A percentile compares a stretch with the other conserved stretches of the same genome.
phyloP scores from a whole-genome alignment of 2,113 vertebrate genomes.

The Oreotrochilus melanogaster region DNA sequence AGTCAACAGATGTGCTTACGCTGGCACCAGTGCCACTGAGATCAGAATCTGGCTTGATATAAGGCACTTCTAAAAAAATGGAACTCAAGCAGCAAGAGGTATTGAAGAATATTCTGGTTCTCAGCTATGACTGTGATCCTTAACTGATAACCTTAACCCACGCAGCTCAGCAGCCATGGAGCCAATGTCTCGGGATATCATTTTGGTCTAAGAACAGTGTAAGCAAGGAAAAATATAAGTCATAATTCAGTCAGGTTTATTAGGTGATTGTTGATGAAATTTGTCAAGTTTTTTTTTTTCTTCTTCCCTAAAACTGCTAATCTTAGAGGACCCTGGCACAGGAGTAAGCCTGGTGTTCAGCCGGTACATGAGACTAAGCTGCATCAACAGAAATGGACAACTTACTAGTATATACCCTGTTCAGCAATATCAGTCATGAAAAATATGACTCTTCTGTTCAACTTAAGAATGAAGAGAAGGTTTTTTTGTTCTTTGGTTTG shows the following conservation, averaged over 20 bases:
- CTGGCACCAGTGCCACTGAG: neutral
- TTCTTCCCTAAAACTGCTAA: neutral
- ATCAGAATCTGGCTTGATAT: slow-evolving; percentile 1
- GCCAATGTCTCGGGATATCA: slow-evolving; percentile 27
- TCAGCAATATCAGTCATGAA: neutral
- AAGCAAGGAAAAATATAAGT: slow-evolving; percentile 22
- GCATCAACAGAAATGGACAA: neutral
- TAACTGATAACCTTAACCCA: slow-evolving; percentile 24
- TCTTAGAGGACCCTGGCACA: neutral
- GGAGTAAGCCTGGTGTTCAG: neutral
- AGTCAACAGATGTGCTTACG: neutral
- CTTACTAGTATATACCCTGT: neutral
- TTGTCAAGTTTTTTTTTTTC: neutral
- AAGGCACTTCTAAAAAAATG: slow-evolving; percentile 41
- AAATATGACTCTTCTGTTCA: neutral
- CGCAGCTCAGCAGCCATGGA: slow-evolving; percentile 29
- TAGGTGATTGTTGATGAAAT: neutral
- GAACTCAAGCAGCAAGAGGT: neutral
- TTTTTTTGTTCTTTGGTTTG: neutral
- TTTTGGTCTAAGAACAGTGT: slow-evolving; percentile 25
- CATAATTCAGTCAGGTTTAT: slow-evolving; percentile 24
- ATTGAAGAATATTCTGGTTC: slow-evolving; percentile 20
- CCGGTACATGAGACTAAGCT: neutral
- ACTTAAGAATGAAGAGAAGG: neutral
- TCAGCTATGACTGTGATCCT: neutral